Evolutionary conservation across 2,113 vertebrate genomes (phyloP).

Genomic region (Phrynocephalus versicolor): DNA sequence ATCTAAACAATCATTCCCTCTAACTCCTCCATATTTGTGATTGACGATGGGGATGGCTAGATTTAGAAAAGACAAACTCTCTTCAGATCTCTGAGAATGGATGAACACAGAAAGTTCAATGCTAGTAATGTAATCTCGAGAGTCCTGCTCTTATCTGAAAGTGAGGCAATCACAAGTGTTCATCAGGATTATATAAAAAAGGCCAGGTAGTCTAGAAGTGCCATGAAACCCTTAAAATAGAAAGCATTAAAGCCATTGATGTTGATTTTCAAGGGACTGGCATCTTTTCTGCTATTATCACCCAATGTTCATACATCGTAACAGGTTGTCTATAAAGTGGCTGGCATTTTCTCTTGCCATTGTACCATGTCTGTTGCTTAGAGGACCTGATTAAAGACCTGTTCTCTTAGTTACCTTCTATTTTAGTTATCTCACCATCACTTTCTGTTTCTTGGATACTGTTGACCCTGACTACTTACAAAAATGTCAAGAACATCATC

Average conservation of each 20-base stretch:
- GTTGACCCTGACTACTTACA: background rate
- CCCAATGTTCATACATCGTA: background rate
- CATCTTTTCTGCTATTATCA: background rate
- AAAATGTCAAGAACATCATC: background rate
- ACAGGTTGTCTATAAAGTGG: background rate
- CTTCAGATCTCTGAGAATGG: background rate
- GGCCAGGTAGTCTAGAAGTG: background rate
- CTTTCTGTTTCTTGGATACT: background rate
- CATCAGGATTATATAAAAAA: background rate
- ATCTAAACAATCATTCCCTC: background rate
- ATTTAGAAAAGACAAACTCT: background rate
- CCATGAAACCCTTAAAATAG: constrained; percentile 23
- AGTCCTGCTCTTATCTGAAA: constrained; percentile 2
- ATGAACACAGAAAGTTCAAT: background rate
- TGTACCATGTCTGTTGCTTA: background rate
- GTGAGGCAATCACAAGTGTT: constrained; percentile 23
- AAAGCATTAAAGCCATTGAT: background rate
- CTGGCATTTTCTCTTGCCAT: background rate
- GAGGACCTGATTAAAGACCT: background rate
- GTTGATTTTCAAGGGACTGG: background rate
- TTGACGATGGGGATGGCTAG: background rate
- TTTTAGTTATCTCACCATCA: background rate
- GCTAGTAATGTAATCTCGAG: background rate
- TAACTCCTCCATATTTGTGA: background rate
- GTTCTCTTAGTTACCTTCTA: background rate